Evolutionary conservation across 2,888 invertebrate species (phyloP).

Genomic region (Drosophila subsilvestris): DNA sequence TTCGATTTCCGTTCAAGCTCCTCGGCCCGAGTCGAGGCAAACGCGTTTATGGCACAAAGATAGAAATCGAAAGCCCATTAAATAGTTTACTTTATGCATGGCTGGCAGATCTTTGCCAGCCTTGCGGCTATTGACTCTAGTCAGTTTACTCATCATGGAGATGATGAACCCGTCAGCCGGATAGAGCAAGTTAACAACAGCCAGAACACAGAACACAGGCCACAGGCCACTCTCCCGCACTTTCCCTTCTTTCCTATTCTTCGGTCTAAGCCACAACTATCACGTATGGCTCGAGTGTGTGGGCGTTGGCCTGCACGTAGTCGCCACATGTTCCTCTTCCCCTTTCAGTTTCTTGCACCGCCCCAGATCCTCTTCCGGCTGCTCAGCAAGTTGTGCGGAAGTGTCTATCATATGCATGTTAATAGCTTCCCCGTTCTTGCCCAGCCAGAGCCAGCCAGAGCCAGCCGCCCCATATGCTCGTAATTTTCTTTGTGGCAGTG

Average conservation of each 20-base stretch:
- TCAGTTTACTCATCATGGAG: conserved; percentile 55
- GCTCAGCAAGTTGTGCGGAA: conserved; percentile 66
- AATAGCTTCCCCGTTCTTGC: conserved; percentile 53
- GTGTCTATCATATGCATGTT: conserved; percentile 79
- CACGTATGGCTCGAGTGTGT: conserved; percentile 24
- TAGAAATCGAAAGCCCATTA: conserved; percentile 70
- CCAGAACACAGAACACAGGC: no score
- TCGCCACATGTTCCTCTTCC: conserved; percentile 66
- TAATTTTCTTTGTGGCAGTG: no score
- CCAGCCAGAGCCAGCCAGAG: no score
- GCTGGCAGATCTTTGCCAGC: conserved; percentile 73
- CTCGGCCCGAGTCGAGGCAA: conserved; percentile 41
- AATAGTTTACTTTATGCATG: conserved; percentile 80
- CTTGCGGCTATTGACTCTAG: conserved; percentile 73
- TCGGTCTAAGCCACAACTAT: conserved; percentile 40
- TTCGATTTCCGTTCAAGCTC: conserved; percentile 69
- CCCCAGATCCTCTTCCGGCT: conserved; percentile 18
- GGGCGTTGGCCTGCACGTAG: conserved; percentile 61
- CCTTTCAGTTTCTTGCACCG: conserved; percentile 42
- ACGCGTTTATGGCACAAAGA: conserved; percentile 60
- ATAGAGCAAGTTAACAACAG: conserved; percentile 57
- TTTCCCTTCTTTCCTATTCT: conserved; percentile 21
- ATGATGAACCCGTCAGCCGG: conserved; percentile 72
- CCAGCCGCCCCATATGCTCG: no score
- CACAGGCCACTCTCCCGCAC: conserved; percentile 33